phyloP scores from a whole-genome alignment of 1,140 invertebrate species.

The Hylaeus volcanicus region DNA sequence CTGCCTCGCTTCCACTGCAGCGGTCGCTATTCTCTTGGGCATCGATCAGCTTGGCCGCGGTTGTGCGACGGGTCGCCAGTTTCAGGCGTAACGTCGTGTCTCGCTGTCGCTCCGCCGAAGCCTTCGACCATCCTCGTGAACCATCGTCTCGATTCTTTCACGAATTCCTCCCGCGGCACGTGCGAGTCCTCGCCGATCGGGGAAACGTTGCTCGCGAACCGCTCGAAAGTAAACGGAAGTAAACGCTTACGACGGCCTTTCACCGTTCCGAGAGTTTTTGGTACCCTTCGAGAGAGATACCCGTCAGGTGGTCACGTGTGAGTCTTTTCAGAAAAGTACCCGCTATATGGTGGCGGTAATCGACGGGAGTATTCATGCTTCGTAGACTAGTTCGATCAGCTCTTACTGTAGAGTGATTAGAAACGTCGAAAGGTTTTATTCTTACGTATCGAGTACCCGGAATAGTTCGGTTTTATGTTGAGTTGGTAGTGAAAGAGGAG shows the following conservation, averaged over 20 bases:
- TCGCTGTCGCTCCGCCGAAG: slow-evolving; percentile 45
- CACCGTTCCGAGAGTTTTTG: background rate
- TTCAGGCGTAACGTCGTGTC: slow-evolving; percentile 63
- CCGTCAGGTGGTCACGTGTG: slow-evolving; percentile 32
- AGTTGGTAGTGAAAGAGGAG: too few species aligned
- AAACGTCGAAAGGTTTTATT: background rate
- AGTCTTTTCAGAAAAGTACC: slow-evolving; percentile 13
- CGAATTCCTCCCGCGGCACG: slow-evolving; percentile 15
- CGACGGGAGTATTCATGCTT: background rate
- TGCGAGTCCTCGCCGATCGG: background rate
- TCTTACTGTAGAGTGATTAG: background rate
- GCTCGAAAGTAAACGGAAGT: background rate
- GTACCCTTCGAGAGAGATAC: background rate
- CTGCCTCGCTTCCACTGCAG: slow-evolving; percentile 46
- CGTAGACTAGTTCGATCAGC: slow-evolving; percentile 7
- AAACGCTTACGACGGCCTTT: background rate
- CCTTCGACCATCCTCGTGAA: background rate
- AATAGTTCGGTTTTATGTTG: too few species aligned
- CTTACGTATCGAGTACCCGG: too few species aligned
- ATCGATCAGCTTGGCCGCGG: slow-evolving; percentile 66
- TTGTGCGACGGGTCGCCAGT: slow-evolving; percentile 60
- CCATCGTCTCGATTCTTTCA: background rate
- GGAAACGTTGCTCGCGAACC: too few species aligned
- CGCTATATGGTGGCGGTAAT: slow-evolving; percentile 15
- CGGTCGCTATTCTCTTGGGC: slow-evolving; percentile 59